phyloP scores from a whole-genome alignment of 2,113 vertebrate species.

The Hypocryptadius cinnamomeus region DNA sequence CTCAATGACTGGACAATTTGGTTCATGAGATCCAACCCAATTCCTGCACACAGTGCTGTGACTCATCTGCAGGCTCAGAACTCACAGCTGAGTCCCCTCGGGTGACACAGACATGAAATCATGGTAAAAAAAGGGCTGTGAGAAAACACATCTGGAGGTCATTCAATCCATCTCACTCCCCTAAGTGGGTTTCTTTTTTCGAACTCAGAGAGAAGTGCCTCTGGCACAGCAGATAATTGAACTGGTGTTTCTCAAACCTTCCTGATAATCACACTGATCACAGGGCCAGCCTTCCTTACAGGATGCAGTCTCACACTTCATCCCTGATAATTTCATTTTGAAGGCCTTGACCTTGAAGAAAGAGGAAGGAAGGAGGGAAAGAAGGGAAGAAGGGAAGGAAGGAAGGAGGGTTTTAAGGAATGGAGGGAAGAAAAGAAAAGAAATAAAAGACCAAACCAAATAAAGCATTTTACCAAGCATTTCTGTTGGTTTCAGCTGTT shows the following conservation, averaged over 20 bases:
- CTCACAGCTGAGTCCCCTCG: not conserved
- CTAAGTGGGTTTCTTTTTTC: not conserved
- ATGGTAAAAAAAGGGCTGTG: not conserved
- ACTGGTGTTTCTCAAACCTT: not conserved
- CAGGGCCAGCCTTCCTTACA: not conserved
- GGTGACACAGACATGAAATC: not conserved
- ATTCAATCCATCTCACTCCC: not conserved
- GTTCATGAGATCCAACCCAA: not conserved
- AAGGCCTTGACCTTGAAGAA: not conserved
- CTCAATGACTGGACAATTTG: not conserved
- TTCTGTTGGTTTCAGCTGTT: not conserved
- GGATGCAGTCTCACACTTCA: not conserved
- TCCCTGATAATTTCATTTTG: not conserved
- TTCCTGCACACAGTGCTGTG: not conserved
- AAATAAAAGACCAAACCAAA: not conserved
- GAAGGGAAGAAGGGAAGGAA: not conserved
- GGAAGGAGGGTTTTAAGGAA: not conserved
- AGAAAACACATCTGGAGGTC: not conserved
- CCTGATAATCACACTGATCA: not conserved
- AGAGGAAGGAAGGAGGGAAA: not conserved
- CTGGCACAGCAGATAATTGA: not conserved
- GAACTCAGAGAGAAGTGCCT: not conserved
- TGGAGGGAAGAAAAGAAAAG: too few species aligned
- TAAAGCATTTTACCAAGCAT: not conserved
- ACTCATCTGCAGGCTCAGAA: not conserved